Evolutionary conservation across 92 coral and sea anemone species (phyloP).

Genomic region (Epizoanthus ramosus): DNA sequence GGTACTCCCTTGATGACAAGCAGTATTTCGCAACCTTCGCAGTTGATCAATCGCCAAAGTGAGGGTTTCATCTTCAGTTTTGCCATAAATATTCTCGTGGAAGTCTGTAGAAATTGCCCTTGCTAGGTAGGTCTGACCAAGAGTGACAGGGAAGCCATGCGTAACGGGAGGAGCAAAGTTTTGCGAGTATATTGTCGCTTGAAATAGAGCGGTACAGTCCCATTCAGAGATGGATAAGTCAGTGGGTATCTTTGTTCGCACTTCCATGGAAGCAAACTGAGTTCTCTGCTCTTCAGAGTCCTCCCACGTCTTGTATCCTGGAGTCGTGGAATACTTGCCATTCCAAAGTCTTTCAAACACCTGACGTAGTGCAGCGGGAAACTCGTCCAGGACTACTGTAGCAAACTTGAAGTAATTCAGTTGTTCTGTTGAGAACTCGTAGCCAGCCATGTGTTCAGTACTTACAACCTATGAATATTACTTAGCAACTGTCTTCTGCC

Average conservation of each 20-base stretch:
- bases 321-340: not conserved
- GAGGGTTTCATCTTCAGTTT: not conserved
- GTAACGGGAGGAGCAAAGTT: not conserved
- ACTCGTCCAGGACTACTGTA: constrained; percentile 7
- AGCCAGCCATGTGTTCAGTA: too few species aligned
- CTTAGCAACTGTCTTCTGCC: too few species aligned
- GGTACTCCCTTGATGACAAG: not conserved
- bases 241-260: not conserved
- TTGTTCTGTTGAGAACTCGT: not conserved
- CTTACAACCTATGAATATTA: too few species aligned
- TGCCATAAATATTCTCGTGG: not conserved
- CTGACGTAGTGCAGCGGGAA: constrained; percentile 13
- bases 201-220: not conserved
- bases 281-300: constrained; percentile 11
- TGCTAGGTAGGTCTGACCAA: not conserved
- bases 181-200: not conserved
- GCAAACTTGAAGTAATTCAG: constrained; percentile 14
- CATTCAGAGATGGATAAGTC: not conserved
- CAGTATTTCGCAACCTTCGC: not conserved
- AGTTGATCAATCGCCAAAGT: not conserved
- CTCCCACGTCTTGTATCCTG: constrained; percentile 19
- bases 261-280: constrained; percentile 19
- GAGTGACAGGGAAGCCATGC: not conserved
- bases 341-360: constrained; percentile 1
- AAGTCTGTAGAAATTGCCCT: not conserved